Conservation (phyloP, 2,113 vertebrate genomes). For the Gnathonemus echidnorhynchus region DNA sequence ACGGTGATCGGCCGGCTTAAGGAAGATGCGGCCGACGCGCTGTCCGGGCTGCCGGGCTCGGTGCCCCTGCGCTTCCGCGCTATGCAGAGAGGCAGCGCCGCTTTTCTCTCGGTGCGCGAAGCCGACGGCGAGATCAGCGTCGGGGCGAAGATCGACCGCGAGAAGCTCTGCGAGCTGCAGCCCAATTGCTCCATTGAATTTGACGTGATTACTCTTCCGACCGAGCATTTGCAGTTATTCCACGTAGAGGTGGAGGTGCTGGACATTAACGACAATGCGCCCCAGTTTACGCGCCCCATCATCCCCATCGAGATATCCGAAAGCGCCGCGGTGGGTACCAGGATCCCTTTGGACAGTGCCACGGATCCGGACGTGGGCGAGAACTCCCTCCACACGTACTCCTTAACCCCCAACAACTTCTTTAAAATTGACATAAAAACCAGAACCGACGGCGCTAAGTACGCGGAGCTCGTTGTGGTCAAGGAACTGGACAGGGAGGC, state of each 20-base stretch:
- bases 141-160: conserved; percentile 84
- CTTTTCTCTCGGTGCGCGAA: conserved; percentile 77
- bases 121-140: conserved; percentile 89
- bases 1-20: conserved; percentile 79
- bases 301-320: conserved; percentile 93
- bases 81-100: conserved; percentile 79
- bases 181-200: conserved; percentile 95
- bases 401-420: conserved; percentile 79
- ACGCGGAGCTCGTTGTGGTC: conserved; percentile 86
- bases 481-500: conserved; percentile 82
- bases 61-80: conserved; percentile 80
- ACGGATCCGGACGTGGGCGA: conserved; percentile 88
- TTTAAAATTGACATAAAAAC: conserved; percentile 85
- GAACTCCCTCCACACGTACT: conserved; percentile 84
- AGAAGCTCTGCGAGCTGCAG: conserved; percentile 89
- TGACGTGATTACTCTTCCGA: conserved; percentile 91
- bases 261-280: conserved; percentile 95
- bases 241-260: conserved; percentile 93
- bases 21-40: conserved; percentile 78
- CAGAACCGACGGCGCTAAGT: conserved; percentile 87
- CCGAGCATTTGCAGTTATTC: conserved; percentile 89
- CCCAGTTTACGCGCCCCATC: conserved; percentile 81
- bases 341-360: conserved; percentile 85
- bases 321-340: conserved; percentile 87
- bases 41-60: conserved; percentile 74